Conservation (phyloP, 2,888 invertebrate species). For the Nomada hirtipes region DNA sequence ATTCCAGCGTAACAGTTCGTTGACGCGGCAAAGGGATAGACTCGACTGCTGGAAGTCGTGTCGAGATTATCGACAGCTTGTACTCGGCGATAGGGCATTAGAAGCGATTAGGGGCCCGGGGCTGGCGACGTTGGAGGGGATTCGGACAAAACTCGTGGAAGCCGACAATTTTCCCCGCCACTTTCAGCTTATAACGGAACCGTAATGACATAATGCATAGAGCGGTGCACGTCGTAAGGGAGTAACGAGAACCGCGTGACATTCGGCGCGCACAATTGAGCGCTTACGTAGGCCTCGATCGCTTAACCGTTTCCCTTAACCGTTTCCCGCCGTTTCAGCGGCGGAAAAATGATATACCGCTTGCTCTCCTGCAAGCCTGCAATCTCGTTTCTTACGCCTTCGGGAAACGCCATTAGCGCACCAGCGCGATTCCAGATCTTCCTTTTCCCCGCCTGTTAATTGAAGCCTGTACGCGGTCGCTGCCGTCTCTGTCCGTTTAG, state of each 20-base stretch:
- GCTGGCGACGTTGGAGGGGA: slow-evolving; percentile 3
- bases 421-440: neutral
- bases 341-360: neutral
- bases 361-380: neutral
- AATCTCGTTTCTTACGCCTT: neutral
- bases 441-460: neutral
- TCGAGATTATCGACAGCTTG: slow-evolving; percentile 3
- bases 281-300: slow-evolving; percentile 6
- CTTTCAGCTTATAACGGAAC: slow-evolving; percentile 45
- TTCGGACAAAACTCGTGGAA: slow-evolving; percentile 10
- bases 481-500: neutral
- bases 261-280: slow-evolving; percentile 13
- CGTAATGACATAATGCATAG: slow-evolving; percentile 27
- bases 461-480: neutral
- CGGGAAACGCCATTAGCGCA: neutral
- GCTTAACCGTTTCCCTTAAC: slow-evolving; percentile 11
- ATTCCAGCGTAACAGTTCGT: neutral
- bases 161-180: slow-evolving; percentile 29
- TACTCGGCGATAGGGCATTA: slow-evolving; percentile 5
- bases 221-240: neutral
- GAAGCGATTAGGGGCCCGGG: slow-evolving; percentile 28
- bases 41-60: neutral
- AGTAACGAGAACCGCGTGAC: slow-evolving; percentile 30
- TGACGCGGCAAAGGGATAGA: neutral
- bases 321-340: too few relatives aligned